Evolutionary conservation across 2,888 invertebrate genomes (phyloP).

Genomic region (Tortricodes alternella): DNA sequence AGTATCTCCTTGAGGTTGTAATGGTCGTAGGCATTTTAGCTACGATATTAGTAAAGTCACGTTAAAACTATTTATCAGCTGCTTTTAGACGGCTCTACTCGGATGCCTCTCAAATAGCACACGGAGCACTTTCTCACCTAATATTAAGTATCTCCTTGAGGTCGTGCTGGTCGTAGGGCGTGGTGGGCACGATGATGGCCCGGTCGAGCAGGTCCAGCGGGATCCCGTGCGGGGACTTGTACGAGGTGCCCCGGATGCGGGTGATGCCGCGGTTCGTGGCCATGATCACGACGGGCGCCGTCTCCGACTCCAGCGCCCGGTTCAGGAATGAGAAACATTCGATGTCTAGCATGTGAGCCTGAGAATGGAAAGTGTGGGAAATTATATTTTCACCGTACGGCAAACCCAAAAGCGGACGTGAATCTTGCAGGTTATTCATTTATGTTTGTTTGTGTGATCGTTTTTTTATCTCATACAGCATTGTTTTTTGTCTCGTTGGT

Average conservation of each 20-base stretch:
- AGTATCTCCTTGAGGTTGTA: conserved; percentile 96
- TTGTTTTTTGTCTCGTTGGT: too few relatives aligned
- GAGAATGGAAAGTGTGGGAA: not conserved
- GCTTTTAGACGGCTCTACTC: too few relatives aligned
- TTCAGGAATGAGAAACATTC: conserved; percentile 99
- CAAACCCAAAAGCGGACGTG: too few relatives aligned
- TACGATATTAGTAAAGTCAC: too few relatives aligned
- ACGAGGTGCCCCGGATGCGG: conserved; percentile 96
- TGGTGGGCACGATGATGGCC: conserved; percentile 96
- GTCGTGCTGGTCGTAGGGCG: conserved; percentile 94
- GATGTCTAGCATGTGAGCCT: conserved; percentile 98
- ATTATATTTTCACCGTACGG: not conserved
- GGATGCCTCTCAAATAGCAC: not conserved
- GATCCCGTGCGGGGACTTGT: conserved; percentile 97
- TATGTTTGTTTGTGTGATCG: too few relatives aligned
- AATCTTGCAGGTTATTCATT: too few relatives aligned
- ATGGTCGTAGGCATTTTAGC: conserved; percentile 94
- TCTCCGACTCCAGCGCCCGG: conserved; percentile 97
- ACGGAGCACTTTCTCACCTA: conserved; percentile 64
- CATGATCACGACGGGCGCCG: conserved; percentile 99
- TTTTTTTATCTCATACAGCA: too few relatives aligned
- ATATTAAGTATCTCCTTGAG: conserved; percentile 95
- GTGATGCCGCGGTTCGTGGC: conserved; percentile 98
- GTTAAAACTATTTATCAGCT: too few relatives aligned
- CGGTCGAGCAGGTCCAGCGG: conserved; percentile 98